Conservation (phyloP, 1,140 invertebrate species). For the Halesus radiatus region DNA sequence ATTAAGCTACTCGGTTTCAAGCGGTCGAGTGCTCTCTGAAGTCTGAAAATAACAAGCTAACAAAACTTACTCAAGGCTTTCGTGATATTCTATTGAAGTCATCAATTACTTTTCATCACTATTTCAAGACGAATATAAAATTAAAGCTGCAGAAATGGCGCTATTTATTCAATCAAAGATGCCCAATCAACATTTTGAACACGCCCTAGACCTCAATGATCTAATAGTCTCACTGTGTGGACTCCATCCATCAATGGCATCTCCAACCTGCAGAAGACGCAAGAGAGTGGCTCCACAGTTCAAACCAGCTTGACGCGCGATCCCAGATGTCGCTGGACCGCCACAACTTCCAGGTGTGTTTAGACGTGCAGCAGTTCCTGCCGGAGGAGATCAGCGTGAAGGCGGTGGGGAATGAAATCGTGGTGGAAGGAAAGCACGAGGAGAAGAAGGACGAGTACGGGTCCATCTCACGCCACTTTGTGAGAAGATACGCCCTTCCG, state of each 20-base stretch:
- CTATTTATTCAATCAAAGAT: conserved; percentile 2
- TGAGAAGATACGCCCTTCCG: conserved; percentile 78
- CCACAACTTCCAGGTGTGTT: conserved; percentile 76
- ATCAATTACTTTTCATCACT: not conserved
- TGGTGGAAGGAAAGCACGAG: conserved; percentile 83
- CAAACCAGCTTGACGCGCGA: conserved; percentile 56
- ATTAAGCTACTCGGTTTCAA: no score
- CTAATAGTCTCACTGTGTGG: not conserved
- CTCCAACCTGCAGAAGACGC: conserved; percentile 29
- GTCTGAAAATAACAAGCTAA: no score
- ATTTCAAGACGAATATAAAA: not conserved
- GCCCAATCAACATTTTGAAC: conserved; percentile 21
- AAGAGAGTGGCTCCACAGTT: conserved; percentile 44
- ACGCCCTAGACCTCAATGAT: not conserved
- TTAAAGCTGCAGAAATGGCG: conserved; percentile 5
- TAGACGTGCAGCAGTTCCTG: conserved; percentile 89
- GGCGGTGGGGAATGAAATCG: conserved; percentile 78
- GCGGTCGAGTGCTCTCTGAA: no score
- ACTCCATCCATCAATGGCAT: no score
- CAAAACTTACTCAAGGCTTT: no score
- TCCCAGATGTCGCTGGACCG: conserved; percentile 68
- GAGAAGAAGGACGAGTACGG: conserved; percentile 85
- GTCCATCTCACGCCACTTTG: conserved; percentile 80
- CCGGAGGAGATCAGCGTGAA: conserved; percentile 89
- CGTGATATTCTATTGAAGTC: no score